Evolutionary conservation across 2,113 vertebrate species (phyloP).

Genomic region (Aramus guarauna): DNA sequence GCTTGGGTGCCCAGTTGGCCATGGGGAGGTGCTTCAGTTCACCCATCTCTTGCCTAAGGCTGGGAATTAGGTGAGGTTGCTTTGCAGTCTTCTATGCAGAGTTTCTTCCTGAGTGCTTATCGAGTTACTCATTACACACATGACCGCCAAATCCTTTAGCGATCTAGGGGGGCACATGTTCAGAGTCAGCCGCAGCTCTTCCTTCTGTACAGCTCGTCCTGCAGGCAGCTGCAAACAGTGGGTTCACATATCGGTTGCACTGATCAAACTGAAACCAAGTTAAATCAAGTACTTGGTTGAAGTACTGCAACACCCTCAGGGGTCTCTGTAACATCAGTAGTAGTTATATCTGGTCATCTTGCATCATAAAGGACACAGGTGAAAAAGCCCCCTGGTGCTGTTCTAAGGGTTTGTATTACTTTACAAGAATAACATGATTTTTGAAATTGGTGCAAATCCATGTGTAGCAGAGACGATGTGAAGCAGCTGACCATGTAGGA

Average conservation of each 20-base stretch:
- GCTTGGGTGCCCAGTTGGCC: background rate
- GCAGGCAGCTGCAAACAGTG: background rate
- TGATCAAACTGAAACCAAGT: background rate
- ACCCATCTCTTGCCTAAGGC: background rate
- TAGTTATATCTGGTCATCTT: background rate
- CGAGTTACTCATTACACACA: background rate
- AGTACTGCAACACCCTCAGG: background rate
- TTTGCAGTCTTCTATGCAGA: background rate
- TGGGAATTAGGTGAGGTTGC: background rate
- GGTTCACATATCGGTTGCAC: background rate
- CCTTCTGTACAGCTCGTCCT: background rate
- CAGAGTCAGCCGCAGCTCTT: background rate
- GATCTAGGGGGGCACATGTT: rapidly evolving
- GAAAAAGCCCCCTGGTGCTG: background rate
- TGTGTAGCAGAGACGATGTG: background rate
- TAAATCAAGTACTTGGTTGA: background rate
- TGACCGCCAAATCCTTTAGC: background rate
- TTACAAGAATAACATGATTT: background rate
- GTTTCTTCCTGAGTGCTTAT: background rate
- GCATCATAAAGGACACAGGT: background rate
- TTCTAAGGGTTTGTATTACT: background rate
- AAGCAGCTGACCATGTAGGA: background rate
- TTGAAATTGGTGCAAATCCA: background rate
- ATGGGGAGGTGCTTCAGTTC: background rate
- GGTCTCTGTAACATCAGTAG: background rate